Evolutionary conservation across 2,888 invertebrate species (phyloP), one percentile per base, ranked within the genome.

Genomic region (Tenthredo distinguenda): DNA sequence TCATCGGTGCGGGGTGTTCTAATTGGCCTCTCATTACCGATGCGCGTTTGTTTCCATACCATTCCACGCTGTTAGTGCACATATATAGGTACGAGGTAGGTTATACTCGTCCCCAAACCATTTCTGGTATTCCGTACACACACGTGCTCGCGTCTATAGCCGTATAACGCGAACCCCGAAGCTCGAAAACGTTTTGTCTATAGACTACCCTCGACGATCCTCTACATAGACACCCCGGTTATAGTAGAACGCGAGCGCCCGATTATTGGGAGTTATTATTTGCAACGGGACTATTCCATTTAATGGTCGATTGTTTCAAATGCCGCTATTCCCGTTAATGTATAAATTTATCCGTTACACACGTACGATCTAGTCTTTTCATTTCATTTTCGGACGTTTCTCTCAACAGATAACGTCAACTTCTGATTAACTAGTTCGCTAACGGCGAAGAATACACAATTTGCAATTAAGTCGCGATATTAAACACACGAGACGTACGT

Each of bases 11-110:
- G 90, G 92, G 92, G 91, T 91, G 92, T 92, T 92, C 92, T 93
- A 93, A 93, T 93, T 93, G 92, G 92, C 88, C 93, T 91, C 93
- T 93, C 93, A 93, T 93, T 93, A 93, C 91, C 92, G 93, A 92
- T 93, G 92, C 92, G 93, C 93, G 91, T 92, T 92, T 92, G 91
- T 91, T 91, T 90, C 90, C 50, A 68, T 58, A 47, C 83, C 47
- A 65, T 82, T 65, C 82, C 82, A 82, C 65, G 82, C 62, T 62
- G 79, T 82, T 26, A 43, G 26, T 43, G n/a, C 68, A 6, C 12
- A 34, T 12, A 26, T 31, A 68, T 43, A 65, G 47, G 50, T 55
- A 55, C 34, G 26, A 2, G 50, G 10, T 58, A n/a, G 34, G 12
- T 34, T 31, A 34, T 68, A 68, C 68, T 68, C 34, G 68, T 40